Base-by-base conservation (phyloP, 2,113 vertebrate genomes). In the Theropithecus gelada region DNA sequence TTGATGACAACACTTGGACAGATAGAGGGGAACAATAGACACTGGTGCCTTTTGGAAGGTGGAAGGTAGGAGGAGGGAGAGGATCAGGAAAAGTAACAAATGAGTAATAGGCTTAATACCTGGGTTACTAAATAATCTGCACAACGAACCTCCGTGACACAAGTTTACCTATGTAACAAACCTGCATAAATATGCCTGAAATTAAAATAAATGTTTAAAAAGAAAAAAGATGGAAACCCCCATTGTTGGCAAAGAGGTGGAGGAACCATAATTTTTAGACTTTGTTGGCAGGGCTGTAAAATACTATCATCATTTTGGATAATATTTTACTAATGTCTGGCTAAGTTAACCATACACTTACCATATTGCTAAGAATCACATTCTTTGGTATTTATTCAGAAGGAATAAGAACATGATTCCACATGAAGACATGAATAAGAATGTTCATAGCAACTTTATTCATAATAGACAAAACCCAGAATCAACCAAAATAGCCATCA, bases 221-320 rank as follows among this genome's bases (percentile, higher is more conserved):
- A 55, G 18, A 20, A 13, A 55, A 75, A 45, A 45, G 55, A 66
- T 32, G 0, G 18, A 25, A 55, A 30, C 10, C 83, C 20, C 30
- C 1, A 5, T 0, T 3, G 27, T 59, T 25, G 8, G 57, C 59
- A 35, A 59, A 38, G 45, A 48, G 14, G 38, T 32, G 38, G 55
- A 35, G 6, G 38, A 32, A 23, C 2, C 12, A 27, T 11, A 0
- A 5, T 13, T 18, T 64, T 52, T 12, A 27, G 70, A 14, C 1
- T 0, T 22, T 18, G 85, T 16, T 2, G 8, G 61, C 12, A 8
- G 35, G 40, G 57, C 48, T 11, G 4, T 48, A 30, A 35, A 50
- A 68, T 11, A 8, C 32, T 35, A 13, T 35, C 23, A 20, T 27
- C 6, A 40, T 45, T 76, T 40, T 57, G 79, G 35, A 80, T 57